These are phyloP conservation scores for Caenorhabditis brenneri DNA, from an alignment of 1,140 invertebrate genomes.

Conservation along the genomic window DNA sequence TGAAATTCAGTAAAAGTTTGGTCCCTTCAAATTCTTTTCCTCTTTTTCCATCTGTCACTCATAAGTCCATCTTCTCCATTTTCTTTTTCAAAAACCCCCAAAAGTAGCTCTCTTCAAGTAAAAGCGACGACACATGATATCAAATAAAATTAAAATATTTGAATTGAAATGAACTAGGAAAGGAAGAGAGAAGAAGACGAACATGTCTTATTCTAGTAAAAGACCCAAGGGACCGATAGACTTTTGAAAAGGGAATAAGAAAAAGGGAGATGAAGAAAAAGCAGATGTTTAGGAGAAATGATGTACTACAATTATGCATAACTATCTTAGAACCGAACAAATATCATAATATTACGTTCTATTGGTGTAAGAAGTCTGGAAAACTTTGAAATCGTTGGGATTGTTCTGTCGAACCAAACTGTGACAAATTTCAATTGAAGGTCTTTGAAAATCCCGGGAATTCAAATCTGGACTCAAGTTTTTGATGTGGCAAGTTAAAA, in stretches of 20 bases:
- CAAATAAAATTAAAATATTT: conserved; percentile 44
- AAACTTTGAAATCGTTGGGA: too few species aligned
- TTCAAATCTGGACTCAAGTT: too few species aligned
- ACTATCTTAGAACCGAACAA: background rate
- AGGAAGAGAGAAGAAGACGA: background rate
- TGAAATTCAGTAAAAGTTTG: conserved; percentile 73
- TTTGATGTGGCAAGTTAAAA: too few species aligned
- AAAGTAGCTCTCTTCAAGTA: background rate
- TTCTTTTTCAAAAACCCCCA: background rate
- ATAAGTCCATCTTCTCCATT: background rate
- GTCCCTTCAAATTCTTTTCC: background rate
- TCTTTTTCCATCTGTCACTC: background rate
- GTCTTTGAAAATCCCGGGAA: too few species aligned
- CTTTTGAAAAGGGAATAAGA: background rate
- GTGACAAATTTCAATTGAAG: too few species aligned
- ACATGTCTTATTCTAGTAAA: background rate
- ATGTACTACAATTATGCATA: conserved; percentile 31
- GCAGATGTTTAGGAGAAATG: conserved; percentile 16
- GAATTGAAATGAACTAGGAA: conserved; percentile 27
- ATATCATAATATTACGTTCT: background rate
- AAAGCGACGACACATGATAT: conserved; percentile 34
- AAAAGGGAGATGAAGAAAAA: background rate
- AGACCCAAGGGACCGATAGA: background rate
- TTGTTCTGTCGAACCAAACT: too few species aligned
- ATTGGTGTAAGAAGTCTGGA: background rate